phyloP scores from a whole-genome alignment of 2,797 vertebrate species.

The Molossus alvarezi region DNA sequence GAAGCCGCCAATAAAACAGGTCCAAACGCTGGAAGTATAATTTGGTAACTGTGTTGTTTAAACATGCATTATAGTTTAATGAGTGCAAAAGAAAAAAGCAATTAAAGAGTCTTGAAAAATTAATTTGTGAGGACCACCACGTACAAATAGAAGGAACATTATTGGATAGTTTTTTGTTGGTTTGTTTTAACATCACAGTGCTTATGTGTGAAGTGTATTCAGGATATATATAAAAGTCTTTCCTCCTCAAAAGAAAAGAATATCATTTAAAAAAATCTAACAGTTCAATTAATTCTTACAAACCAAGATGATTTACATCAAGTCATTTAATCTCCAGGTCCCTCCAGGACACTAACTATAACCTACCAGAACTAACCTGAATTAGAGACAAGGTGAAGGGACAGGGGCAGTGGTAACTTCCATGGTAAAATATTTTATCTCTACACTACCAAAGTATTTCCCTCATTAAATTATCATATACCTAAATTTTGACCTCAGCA shows the following conservation, averaged over 20 bases:
- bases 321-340: not conserved
- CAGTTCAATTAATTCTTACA: slow-evolving; percentile 14
- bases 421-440: not conserved
- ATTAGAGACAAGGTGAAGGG: not conserved
- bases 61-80: not conserved
- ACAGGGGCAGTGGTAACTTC: not conserved
- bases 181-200: not conserved
- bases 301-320: slow-evolving; percentile 8
- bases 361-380: not conserved
- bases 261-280: not conserved
- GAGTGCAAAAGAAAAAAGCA: not conserved
- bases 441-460: not conserved
- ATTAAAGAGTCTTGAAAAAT: not conserved
- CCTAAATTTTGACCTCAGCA: not conserved
- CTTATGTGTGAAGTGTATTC: not conserved
- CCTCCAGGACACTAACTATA: not conserved
- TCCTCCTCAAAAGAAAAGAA: not conserved
- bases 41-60: not conserved
- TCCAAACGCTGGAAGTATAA: not conserved
- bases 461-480: not conserved
- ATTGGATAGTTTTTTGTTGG: not conserved
- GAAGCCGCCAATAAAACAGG: not conserved
- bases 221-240: not conserved
- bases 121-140: not conserved
- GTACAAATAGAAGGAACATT: not conserved